A percentile compares a stretch with the other conserved stretches of the same genome.
phyloP scores from a whole-genome alignment of 2,113 vertebrate genomes.

The Saguinus imperator region DNA sequence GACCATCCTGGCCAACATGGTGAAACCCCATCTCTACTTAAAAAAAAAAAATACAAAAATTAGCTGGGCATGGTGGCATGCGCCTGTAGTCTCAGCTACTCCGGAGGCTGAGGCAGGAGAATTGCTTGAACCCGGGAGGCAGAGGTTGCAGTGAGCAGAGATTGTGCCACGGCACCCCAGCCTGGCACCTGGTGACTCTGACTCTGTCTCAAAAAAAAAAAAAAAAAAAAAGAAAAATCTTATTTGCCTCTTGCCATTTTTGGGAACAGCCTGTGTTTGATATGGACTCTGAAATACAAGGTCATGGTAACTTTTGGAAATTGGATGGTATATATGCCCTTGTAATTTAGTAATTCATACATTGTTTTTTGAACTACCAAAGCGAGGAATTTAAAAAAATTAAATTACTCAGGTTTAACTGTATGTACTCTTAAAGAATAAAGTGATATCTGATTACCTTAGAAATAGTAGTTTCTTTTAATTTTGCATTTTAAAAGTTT shows the following conservation, averaged over 20 bases:
- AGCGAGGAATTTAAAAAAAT: background rate
- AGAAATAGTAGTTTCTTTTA: slow-evolving; percentile 25
- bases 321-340: background rate
- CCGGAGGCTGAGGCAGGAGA: too few species aligned
- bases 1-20: too few species aligned
- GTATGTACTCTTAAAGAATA: background rate
- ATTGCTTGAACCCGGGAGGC: too few species aligned
- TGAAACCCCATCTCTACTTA: too few species aligned
- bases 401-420: background rate
- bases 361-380: background rate
- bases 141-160: too few species aligned
- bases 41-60: too few species aligned
- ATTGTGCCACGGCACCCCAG: too few species aligned
- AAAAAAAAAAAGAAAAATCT: background rate
- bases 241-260: slow-evolving; percentile 1
- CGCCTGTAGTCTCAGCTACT: too few species aligned
- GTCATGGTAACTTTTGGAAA: background rate
- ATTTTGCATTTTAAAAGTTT: background rate
- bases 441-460: background rate
- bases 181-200: too few species aligned
- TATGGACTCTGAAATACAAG: background rate
- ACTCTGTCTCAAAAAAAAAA: too few species aligned
- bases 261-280: background rate
- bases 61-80: too few species aligned
- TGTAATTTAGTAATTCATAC: background rate